Evolutionary conservation across 1,140 invertebrate species (phyloP), one percentile per base, ranked within the genome.

Genomic region (Oryzaephilus surinamensis): DNA sequence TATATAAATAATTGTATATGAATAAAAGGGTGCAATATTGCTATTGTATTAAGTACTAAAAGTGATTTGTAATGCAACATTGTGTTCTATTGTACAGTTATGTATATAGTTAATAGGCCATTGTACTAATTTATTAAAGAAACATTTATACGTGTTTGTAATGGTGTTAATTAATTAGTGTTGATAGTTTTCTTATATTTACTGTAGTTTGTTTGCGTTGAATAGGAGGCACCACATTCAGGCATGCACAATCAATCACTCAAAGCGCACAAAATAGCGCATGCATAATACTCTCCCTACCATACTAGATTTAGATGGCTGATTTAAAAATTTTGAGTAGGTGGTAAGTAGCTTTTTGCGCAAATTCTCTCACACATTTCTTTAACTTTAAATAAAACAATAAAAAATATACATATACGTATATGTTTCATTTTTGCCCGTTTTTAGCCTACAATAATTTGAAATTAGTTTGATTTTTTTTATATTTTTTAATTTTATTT

Each of bases 281-380:
- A 58, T 55, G 56, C 50, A 50, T 51, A 56, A 49, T 56, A 50
- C 43, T 24, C 23, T 24, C 48, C 46, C 48, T 55, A 52, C 56
- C 54, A 51, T 55, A 58, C 50, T 58, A 58, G 56, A 45, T 56
- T 58, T 56, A 58, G 51, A 54, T 50, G 49, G 51, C 45, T 46
- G 49, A 48, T 47, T 52, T 50, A 50, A 24, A 24, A 24, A n/a
- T n/a, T 10, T 24, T 24, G 11, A 43, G 23, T 32, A 42, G 38
- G 44, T 45, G 55, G 55, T 58, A 56, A 58, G 55, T 58, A 58
- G 53, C 49, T 55, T n/a, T n/a, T 55, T 48, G 42, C 49, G 53
- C 54, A 46, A 45, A n/a, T n/a, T n/a, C n/a, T n/a, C n/a, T n/a
- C n/a, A n/a, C n/a, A n/a, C n/a, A n/a, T n/a, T n/a, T n/a, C n/a